These are phyloP conservation scores for Tinea pellionella DNA, from an alignment of 2,888 invertebrate genomes.

Conservation along the genomic window DNA sequence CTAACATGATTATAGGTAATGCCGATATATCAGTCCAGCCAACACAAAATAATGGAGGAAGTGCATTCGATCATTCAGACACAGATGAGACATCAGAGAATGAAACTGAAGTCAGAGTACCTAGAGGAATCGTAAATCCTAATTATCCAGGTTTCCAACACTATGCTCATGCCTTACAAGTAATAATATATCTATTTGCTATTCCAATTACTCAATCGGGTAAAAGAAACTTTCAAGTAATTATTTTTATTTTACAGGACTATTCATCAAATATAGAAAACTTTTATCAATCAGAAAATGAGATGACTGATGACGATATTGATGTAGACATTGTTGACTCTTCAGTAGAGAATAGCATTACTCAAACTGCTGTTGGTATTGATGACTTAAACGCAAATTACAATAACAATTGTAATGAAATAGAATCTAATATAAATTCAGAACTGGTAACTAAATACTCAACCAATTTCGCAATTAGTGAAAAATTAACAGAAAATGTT, in stretches of 20 bases:
- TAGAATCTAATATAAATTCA: conserved; percentile 8
- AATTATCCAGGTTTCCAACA: conserved; percentile 89
- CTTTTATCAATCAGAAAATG: conserved; percentile 63
- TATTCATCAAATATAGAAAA: conserved; percentile 60
- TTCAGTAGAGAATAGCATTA: conserved; percentile 33
- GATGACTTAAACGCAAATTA: conserved; percentile 44
- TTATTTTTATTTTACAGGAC: conserved; percentile 39
- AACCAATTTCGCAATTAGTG: neutral
- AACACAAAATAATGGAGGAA: conserved; percentile 64
- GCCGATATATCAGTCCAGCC: conserved; percentile 38
- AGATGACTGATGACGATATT: conserved; percentile 61
- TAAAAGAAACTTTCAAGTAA: conserved; percentile 30
- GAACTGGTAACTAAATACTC: conserved; percentile 5
- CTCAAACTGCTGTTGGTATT: conserved; percentile 27
- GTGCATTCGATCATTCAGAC: conserved; percentile 68
- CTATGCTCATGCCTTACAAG: conserved; percentile 78
- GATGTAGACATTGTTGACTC: conserved; percentile 50
- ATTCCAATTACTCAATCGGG: no score
- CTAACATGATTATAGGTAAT: conserved; percentile 3
- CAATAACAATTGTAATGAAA: conserved; percentile 32
- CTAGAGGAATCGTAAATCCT: conserved; percentile 83
- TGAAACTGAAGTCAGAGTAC: conserved; percentile 41
- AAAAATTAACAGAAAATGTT: neutral
- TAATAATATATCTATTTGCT: conserved; percentile 23
- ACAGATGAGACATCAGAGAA: conserved; percentile 64